A percentile compares a stretch with the other conserved stretches of the same genome.
These are phyloP conservation scores for honey bee (Apis mellifera) DNA, from an alignment of 1,140 invertebrate genomes.

Conservation along the genomic window Amel_HAv3.1 CM009944.2:8717001-8717500, in stretches of 20 bases:
- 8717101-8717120: too few species aligned
- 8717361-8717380: slow-evolving; percentile 61
- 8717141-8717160: too few species aligned
- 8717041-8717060: too few species aligned
- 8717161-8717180: neutral
- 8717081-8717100: too few species aligned
- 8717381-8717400: slow-evolving; percentile 64
- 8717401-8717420: slow-evolving; percentile 70
- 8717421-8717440: slow-evolving; percentile 73
- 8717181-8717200: neutral
- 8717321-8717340: slow-evolving; percentile 19
- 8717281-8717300: neutral
- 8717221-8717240: neutral
- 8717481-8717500: slow-evolving; percentile 20
- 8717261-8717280: too few species aligned
- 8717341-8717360: slow-evolving; percentile 17
- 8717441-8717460: slow-evolving; percentile 72
- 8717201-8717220: too few species aligned
- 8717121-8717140: too few species aligned
- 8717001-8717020: too few species aligned
- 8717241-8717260: neutral
- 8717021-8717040: too few species aligned
- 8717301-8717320: neutral
- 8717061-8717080: too few species aligned
- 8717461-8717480: slow-evolving; percentile 41